Evolutionary conservation across 2,888 invertebrate species (phyloP), one percentile per base, ranked within the genome.

Genomic region (Napeogenes inachia): DNA sequence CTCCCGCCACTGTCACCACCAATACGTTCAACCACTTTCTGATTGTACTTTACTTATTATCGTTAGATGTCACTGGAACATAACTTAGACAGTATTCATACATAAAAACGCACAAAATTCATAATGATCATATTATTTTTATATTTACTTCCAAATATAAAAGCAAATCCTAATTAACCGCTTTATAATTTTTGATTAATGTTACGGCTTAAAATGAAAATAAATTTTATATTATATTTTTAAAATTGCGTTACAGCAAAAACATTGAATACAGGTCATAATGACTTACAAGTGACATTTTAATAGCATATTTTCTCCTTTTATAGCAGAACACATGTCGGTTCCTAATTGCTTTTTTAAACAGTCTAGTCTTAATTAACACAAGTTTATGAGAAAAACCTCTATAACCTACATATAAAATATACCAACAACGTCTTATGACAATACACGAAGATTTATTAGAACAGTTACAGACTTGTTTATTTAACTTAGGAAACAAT

Each of bases 1-100:
- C 57, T 66, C 50, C 67, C 67, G 57, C 65, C 61, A 62, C 64
- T 70, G 42, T 54, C 64, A 54, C 56, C 59, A 50, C 53, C 45
- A 42, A 56, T 59, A 63, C 13, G 30, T 53, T 21, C 35, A 35
- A 35, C 13, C 4, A 21, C 3, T 21, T 10, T 42, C 10, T 3
- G 42, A 42, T 42, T 42, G 12, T 10, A 10, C 10, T 42, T 10
- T 42, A 12, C 42, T 42, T 42, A 42, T 42, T 42, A 6, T 10
- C 42, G 42, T 42, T 42, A 10, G 42, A 10, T 42, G 42, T 42
- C 42, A 42, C 10, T 42, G 42, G 42, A 42, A 42, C 10, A 10
- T 42, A 42, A 10, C 8, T 42, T 35, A 35, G 6, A 5, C 35
- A 35, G 4, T 35, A 35, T 2, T 35, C 6, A 5, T 35, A 35